phyloP scores from a whole-genome alignment of 2,797 vertebrate species.

The Corythornis leucogaster region DNA sequence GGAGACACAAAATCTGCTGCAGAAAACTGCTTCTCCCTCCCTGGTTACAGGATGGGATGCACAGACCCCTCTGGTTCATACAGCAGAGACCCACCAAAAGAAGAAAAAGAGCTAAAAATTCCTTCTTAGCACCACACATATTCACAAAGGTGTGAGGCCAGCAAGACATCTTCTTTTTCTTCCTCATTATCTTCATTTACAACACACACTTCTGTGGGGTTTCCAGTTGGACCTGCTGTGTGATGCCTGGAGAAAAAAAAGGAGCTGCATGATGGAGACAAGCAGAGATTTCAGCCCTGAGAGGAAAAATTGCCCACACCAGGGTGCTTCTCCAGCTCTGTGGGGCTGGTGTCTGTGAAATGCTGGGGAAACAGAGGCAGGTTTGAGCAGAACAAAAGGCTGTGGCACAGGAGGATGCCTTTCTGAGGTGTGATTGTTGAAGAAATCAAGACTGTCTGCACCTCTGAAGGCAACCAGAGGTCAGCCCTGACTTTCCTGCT shows the following conservation, averaged over 20 bases:
- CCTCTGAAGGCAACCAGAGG: background rate
- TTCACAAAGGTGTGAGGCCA: background rate
- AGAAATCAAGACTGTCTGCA: background rate
- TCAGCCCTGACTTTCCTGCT: background rate
- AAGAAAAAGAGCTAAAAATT: background rate
- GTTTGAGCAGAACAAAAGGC: background rate
- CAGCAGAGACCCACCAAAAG: background rate
- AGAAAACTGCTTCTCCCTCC: background rate
- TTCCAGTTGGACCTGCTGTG: background rate
- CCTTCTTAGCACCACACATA: background rate
- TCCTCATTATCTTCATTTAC: background rate
- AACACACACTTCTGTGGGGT: background rate
- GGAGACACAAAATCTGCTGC: background rate
- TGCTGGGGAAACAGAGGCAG: background rate
- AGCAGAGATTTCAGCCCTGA: background rate
- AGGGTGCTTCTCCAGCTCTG: background rate
- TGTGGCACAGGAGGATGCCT: background rate
- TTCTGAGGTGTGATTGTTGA: accelerated
- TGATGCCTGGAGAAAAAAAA: background rate
- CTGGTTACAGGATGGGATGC: background rate
- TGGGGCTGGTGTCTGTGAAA: background rate
- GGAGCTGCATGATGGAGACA: background rate
- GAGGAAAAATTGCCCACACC: background rate
- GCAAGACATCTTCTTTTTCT: background rate
- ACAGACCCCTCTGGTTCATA: background rate